Conservation (phyloP, 2,888 invertebrate genomes). For the Drosophila aldrichi region DNA sequence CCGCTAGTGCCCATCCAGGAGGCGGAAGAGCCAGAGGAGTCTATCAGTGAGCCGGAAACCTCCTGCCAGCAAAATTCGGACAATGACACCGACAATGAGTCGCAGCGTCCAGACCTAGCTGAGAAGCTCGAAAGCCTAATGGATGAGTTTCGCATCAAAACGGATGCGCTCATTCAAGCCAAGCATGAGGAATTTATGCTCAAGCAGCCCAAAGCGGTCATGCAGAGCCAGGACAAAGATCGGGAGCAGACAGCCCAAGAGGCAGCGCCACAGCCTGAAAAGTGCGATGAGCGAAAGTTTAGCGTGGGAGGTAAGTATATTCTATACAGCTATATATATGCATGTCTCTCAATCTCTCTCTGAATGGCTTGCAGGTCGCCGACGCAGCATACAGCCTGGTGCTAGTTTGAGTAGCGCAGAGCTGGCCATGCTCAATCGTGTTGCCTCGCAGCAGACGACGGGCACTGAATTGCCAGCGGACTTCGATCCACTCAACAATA, state of each 20-base stretch:
- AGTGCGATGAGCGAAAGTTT: constrained; percentile 60
- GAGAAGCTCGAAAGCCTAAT: constrained; percentile 91
- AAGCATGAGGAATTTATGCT: constrained; percentile 88
- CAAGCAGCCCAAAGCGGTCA: constrained; percentile 84
- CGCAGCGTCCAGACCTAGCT: constrained; percentile 89
- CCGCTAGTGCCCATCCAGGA: constrained; percentile 85
- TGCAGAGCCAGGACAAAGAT: constrained; percentile 84
- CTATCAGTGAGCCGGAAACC: constrained; percentile 88
- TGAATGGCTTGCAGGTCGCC: constrained; percentile 71
- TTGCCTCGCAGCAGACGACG: constrained; percentile 84
- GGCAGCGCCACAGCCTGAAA: constrained; percentile 47
- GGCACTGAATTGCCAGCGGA: constrained; percentile 43
- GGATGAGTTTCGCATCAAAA: constrained; percentile 90
- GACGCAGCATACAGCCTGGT: constrained; percentile 88
- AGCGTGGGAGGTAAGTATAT: constrained; percentile 68
- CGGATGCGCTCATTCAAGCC: constrained; percentile 88
- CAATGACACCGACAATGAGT: constrained; percentile 85
- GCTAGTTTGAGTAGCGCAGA: constrained; percentile 88
- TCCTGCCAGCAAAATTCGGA: constrained; percentile 84
- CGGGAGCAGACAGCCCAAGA: constrained; percentile 53
- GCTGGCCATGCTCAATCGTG: constrained; percentile 87
- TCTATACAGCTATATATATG: not conserved
- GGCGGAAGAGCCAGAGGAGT: constrained; percentile 88
- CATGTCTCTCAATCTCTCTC: not conserved
- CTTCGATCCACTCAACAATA: constrained; percentile 81